These are phyloP conservation scores for Carpatolechia fugitivella DNA, from an alignment of 2,888 invertebrate species.

Conservation along the genomic window DNA sequence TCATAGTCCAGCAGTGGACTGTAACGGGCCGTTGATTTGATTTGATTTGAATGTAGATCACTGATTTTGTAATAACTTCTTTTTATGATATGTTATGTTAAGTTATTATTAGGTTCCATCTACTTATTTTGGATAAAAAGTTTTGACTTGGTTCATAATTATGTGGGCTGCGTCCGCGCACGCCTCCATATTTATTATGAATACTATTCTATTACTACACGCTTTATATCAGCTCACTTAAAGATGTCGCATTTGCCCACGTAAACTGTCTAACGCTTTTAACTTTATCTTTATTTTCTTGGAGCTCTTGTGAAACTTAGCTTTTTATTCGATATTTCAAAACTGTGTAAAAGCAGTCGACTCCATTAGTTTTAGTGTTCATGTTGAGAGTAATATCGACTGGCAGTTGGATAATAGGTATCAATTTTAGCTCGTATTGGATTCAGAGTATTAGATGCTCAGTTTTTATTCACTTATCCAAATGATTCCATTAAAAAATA, in stretches of 20 bases:
- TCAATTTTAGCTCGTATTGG: background rate
- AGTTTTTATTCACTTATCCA: background rate
- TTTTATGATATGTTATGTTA: too few species aligned
- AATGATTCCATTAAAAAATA: background rate
- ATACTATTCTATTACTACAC: conserved; percentile 17
- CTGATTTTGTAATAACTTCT: too few species aligned
- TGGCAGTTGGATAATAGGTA: background rate
- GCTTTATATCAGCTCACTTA: conserved; percentile 11
- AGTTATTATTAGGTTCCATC: background rate
- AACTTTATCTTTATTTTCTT: conserved; percentile 9
- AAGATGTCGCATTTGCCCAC: conserved; percentile 14
- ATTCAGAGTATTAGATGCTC: background rate
- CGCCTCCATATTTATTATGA: conserved; percentile 25
- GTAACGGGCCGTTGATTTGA: too few species aligned
- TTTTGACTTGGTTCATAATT: too few species aligned
- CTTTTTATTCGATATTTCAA: conserved; percentile 4
- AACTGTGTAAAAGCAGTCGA: background rate
- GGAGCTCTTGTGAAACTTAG: background rate
- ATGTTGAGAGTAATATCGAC: conserved; percentile 1
- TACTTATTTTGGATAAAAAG: too few species aligned
- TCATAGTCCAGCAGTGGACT: too few species aligned
- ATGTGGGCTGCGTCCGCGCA: background rate
- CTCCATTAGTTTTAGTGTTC: background rate
- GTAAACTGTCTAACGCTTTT: conserved; percentile 11
- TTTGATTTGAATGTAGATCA: too few species aligned